Base-by-base conservation (phyloP, 1,140 invertebrate species). In the Ostrea edulis region DNA sequence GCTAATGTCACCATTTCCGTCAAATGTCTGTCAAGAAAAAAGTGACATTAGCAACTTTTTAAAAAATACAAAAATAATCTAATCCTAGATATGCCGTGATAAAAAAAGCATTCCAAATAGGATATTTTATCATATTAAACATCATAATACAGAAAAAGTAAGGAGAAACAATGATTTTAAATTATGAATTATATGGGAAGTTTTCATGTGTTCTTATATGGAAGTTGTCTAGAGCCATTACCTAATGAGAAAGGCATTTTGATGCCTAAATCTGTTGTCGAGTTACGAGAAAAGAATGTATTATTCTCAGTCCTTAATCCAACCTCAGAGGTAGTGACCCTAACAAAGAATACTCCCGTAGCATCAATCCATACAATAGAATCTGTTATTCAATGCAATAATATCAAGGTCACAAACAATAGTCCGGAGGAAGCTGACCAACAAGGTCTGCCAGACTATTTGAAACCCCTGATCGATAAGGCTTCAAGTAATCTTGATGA, bases 301-400 rank as follows among this genome's bases (percentile, higher is more conserved):
- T 20, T 62, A 20, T 68, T 89, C n/a, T 86, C 86, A 58, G 85
- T 86, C 12, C 29, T 89, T 20, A 89, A 89, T 51, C 20, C 82
- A 29, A 87, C 88, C 44, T 25, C 53, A 77, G 52, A 82, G 44
- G 8, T 62, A 35, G 68, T 89, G 51, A 87, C 44, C 51, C 68
- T 87, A 8, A 82, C 58, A 8, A 84, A 84, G 65, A 54, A 84
- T 51, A 20, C 55, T 20, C 25, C 22, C 54, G 25, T 89, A 14
- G 85, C 81, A 22, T 71, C 82, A 58, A n/a, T 87, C 12, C 51
- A 87, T 11, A 62, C 82, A 52, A 65, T 89, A 11, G 22, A 86
- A 11, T 84, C 83, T 58, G 83, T 84, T 14, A 29, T 20, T 29
- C 22, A 58, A 55, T 29, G n/a, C 11, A 35, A 29, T 9, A 53